phyloP scores from a whole-genome alignment of 2,888 invertebrate species.

The Philereme vetulata region DNA sequence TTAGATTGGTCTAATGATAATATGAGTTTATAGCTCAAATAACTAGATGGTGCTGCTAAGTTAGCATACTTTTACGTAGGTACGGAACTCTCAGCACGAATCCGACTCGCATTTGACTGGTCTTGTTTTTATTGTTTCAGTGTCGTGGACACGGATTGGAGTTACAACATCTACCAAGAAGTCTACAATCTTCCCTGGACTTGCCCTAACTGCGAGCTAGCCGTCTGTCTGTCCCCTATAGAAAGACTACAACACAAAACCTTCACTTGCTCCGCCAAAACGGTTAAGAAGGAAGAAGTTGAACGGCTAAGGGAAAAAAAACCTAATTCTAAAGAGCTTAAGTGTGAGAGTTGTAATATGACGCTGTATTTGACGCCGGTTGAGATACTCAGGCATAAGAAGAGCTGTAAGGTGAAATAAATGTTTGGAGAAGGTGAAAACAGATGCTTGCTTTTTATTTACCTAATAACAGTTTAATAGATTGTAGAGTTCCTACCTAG shows the following conservation, averaged over 20 bases:
- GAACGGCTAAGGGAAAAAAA: conserved; percentile 56
- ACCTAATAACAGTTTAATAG: neutral
- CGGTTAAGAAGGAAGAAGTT: conserved; percentile 55
- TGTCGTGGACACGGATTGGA: conserved; percentile 87
- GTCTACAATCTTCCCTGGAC: conserved; percentile 86
- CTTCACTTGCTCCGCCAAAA: conserved; percentile 69
- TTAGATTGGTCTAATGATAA: too few species aligned
- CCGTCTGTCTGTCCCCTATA: conserved; percentile 86
- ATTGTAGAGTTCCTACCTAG: neutral
- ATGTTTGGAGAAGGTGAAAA: conserved; percentile 16
- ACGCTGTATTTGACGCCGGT: conserved; percentile 89
- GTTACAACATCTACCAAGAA: conserved; percentile 84
- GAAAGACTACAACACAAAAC: conserved; percentile 90
- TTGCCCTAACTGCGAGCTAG: conserved; percentile 87
- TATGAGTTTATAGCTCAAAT: too few species aligned
- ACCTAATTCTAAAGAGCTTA: conserved; percentile 86
- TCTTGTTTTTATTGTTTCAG: conserved; percentile 61
- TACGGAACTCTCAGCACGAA: too few species aligned
- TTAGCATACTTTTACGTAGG: too few species aligned
- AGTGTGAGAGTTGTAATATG: conserved; percentile 88
- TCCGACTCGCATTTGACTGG: too few species aligned
- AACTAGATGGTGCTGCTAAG: too few species aligned
- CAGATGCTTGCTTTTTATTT: neutral
- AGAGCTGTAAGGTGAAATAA: conserved; percentile 79
- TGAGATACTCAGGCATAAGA: conserved; percentile 94